Evolutionary conservation across 2,888 invertebrate genomes (phyloP).

Genomic region (Amphipoea lucens): DNA sequence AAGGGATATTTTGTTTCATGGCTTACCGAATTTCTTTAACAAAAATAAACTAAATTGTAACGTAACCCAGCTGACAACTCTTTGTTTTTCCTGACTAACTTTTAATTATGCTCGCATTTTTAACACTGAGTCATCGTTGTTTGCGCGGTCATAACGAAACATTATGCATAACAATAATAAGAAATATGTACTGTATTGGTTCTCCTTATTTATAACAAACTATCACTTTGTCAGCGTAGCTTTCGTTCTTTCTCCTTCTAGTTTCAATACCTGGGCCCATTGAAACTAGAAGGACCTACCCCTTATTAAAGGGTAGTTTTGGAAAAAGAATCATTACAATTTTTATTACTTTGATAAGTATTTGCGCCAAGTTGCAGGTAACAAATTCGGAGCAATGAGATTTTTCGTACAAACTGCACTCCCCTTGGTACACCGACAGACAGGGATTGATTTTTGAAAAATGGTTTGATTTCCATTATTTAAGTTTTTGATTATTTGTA

Average conservation of each 20-base stretch:
- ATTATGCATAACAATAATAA: neutral
- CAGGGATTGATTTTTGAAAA: neutral
- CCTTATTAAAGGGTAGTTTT: too few relatives aligned
- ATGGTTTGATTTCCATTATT: neutral
- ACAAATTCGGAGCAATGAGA: neutral
- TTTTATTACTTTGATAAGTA: neutral
- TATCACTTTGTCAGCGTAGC: neutral
- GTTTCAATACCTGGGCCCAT: neutral
- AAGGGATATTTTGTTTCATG: conserved; percentile 47
- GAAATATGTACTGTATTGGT: neutral
- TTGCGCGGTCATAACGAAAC: neutral
- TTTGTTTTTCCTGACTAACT: neutral
- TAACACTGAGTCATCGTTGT: neutral
- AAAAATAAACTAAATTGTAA: neutral
- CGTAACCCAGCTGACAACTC: neutral
- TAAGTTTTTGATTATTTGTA: neutral
- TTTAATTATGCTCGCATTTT: neutral
- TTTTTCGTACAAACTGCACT: neutral
- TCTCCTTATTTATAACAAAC: neutral
- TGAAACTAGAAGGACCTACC: too few relatives aligned
- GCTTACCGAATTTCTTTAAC: neutral
- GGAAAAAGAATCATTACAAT: neutral
- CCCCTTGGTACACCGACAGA: too few relatives aligned
- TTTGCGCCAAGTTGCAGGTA: too few relatives aligned
- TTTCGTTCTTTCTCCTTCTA: neutral